Evolutionary conservation across 2,797 vertebrate genomes (phyloP).

Genomic region (Arctocebus calabarensis): DNA sequence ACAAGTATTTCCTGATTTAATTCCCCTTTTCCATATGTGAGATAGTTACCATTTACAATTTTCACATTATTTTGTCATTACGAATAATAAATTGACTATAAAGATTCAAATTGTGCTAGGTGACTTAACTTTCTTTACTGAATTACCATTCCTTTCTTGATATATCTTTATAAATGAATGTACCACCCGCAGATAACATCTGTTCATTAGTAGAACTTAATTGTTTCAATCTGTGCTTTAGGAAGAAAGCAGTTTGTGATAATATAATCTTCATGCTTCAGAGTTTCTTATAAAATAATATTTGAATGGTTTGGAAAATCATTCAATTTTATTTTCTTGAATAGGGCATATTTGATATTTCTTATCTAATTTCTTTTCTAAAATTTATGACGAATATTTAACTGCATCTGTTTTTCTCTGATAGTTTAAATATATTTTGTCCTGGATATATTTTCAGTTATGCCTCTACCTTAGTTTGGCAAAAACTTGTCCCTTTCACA

Average conservation of each 20-base stretch:
- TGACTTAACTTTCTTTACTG: background rate
- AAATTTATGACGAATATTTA: background rate
- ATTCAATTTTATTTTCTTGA: constrained; percentile 43
- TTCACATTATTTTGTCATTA: constrained; percentile 23
- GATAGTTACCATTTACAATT: constrained; percentile 15
- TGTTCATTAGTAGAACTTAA: background rate
- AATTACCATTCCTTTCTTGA: background rate
- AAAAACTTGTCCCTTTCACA: background rate
- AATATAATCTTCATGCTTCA: background rate
- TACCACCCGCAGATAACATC: background rate
- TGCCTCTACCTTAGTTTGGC: background rate
- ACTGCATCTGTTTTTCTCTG: background rate
- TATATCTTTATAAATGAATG: background rate
- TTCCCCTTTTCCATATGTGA: background rate
- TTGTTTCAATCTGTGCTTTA: constrained; percentile 47
- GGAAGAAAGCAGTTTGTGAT: background rate
- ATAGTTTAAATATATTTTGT: constrained; percentile 30
- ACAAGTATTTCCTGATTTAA: background rate
- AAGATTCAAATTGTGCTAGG: background rate
- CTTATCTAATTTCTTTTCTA: constrained; percentile 14
- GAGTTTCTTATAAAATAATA: constrained; percentile 18
- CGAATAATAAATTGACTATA: background rate
- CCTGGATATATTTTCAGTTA: background rate
- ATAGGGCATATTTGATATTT: constrained; percentile 45
- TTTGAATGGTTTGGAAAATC: constrained; percentile 51